A percentile compares a stretch with the other conserved stretches of the same genome.
Conservation (phyloP, 1,140 invertebrate species). For the Dreissena rostriformis region DNA sequence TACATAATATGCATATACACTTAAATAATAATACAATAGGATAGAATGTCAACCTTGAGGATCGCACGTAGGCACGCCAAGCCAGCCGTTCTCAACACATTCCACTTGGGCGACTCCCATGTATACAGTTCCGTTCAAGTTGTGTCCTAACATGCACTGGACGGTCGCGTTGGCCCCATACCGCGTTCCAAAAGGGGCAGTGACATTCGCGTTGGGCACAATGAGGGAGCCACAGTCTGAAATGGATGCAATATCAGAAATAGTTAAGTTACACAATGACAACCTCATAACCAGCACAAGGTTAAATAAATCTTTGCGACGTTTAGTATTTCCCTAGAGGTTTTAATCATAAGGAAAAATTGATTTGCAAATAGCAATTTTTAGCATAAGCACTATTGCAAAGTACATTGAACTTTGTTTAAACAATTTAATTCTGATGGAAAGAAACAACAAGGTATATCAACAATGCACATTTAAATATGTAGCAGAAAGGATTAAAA, state of each 20-base stretch:
- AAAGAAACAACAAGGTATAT: too few relatives aligned
- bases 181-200: neutral
- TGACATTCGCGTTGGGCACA: neutral
- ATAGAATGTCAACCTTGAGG: neutral
- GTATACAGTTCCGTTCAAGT: neutral
- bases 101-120: neutral
- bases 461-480: too few relatives aligned
- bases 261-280: neutral
- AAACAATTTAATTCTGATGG: too few relatives aligned
- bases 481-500: too few relatives aligned
- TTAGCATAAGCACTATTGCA: neutral
- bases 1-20: too few relatives aligned
- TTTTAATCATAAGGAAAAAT: too few relatives aligned
- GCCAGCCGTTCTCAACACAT: neutral
- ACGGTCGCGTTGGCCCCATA: neutral
- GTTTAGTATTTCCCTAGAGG: too few relatives aligned
- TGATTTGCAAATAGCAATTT: too few relatives aligned
- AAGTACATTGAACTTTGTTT: neutral
- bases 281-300: neutral
- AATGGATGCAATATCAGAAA: neutral
- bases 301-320: neutral
- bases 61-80: neutral
- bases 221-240: slow-evolving; percentile 17
- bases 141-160: neutral
- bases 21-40: too few relatives aligned